These are phyloP conservation scores for Ptilodon capucinus DNA, from an alignment of 2,888 invertebrate species.

Conservation along the genomic window DNA sequence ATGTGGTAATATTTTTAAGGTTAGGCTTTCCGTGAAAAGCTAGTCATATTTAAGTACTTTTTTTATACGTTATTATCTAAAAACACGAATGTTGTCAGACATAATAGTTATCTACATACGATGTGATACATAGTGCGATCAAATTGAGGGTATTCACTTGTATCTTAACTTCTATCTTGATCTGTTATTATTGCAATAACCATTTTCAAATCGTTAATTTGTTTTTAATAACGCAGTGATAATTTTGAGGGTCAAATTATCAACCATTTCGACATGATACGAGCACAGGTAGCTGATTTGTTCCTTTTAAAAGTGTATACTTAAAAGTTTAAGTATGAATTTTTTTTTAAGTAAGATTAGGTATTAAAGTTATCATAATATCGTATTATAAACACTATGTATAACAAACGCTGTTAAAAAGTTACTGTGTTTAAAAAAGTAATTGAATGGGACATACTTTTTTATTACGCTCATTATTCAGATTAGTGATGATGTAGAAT, in stretches of 20 bases:
- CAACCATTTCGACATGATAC: too few species aligned
- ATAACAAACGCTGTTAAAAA: too few species aligned
- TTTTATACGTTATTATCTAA: neutral
- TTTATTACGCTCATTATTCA: slow-evolving; percentile 43
- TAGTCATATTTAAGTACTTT: neutral
- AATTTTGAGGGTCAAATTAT: too few species aligned
- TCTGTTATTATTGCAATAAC: neutral
- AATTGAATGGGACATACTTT: slow-evolving; percentile 21
- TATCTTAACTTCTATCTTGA: neutral
- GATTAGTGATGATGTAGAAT: slow-evolving; percentile 30
- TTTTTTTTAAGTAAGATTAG: too few species aligned
- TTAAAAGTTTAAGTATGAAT: too few species aligned
- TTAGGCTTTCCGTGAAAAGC: neutral
- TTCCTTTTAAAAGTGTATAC: too few species aligned
- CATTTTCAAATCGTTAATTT: too few species aligned
- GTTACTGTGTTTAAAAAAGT: slow-evolving; percentile 22
- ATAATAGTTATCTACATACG: neutral
- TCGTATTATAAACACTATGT: too few species aligned
- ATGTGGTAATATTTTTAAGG: neutral
- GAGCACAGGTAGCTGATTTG: too few species aligned
- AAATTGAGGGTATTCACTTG: neutral
- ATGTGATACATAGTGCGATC: neutral
- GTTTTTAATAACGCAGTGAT: too few species aligned
- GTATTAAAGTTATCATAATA: too few species aligned
- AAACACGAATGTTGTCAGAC: neutral